Percentiles rank a stretch among this genome's conserved stretches.
These are phyloP conservation scores for Dendrocincla fuliginosa DNA, from an alignment of 2,797 vertebrate species.

Conservation along the genomic window DNA sequence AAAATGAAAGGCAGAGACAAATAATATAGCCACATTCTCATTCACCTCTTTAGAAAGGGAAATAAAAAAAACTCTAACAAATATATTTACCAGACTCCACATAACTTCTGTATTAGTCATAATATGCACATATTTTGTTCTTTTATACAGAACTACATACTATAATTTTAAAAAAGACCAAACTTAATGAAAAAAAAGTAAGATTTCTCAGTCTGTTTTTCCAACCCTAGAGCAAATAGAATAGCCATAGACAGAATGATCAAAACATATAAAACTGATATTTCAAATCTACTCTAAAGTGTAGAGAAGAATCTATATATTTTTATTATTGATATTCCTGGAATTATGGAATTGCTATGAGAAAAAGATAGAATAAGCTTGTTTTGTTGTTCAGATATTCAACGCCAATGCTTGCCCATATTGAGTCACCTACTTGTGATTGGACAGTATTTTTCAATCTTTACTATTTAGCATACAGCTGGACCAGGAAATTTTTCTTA, in stretches of 20 bases:
- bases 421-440: background rate
- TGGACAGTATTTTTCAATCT: background rate
- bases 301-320: background rate
- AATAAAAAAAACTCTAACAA: background rate
- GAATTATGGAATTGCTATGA: background rate
- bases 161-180: background rate
- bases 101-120: background rate
- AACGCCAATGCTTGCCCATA: background rate
- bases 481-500: background rate
- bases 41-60: background rate
- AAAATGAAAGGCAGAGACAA: background rate
- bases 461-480: background rate
- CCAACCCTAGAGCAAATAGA: background rate
- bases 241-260: background rate
- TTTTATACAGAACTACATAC: background rate
- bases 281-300: background rate
- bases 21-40: background rate
- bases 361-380: background rate
- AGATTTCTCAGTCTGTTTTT: background rate
- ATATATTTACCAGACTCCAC: background rate
- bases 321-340: background rate
- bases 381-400: background rate
- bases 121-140: background rate
- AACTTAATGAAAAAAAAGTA: background rate
- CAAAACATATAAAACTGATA: background rate